Conservation (phyloP, 2,888 invertebrate genomes). For the Machimus atricapillus region DNA sequence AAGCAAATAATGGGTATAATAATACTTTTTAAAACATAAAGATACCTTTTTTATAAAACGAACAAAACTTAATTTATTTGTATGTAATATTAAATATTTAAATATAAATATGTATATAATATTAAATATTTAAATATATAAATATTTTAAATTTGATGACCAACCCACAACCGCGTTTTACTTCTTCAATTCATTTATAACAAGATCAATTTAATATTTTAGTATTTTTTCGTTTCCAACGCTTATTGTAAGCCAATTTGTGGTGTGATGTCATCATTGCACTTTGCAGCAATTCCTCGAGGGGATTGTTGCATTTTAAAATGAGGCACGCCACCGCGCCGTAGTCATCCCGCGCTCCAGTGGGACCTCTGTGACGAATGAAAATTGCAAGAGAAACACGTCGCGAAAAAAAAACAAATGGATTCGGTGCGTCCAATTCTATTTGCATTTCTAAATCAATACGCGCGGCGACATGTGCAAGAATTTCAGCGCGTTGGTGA, state of each 20-base stretch:
- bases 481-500: slow-evolving; percentile 32
- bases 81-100: too few species aligned
- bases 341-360: neutral
- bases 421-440: neutral
- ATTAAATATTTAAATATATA: too few species aligned
- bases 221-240: neutral
- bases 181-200: neutral
- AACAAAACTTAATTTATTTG: too few species aligned
- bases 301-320: neutral
- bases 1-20: too few species aligned
- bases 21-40: too few species aligned
- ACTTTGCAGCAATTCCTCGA: neutral
- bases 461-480: neutral
- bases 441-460: slow-evolving; percentile 23
- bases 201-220: neutral
- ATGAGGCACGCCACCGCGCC: neutral
- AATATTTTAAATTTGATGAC: neutral
- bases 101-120: too few species aligned
- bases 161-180: neutral
- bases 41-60: too few species aligned
- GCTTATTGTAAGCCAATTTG: neutral
- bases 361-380: neutral
- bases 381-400: neutral
- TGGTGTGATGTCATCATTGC: slow-evolving; percentile 1
- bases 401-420: neutral